These are phyloP conservation scores for Acrobasis repandana DNA, from an alignment of 2,888 invertebrate genomes.

Conservation along the genomic window DNA sequence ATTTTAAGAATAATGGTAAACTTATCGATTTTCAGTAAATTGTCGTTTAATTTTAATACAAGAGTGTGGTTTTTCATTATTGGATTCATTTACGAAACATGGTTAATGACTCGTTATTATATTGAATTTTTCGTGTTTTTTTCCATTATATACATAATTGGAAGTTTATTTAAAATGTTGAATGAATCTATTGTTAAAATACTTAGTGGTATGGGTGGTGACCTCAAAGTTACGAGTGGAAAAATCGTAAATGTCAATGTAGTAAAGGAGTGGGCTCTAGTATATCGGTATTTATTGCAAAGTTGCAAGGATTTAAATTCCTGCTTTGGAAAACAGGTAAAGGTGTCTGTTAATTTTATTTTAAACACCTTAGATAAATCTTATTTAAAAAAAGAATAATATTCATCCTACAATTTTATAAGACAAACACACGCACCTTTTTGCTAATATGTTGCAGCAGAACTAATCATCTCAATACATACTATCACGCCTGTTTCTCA, in stretches of 20 bases:
- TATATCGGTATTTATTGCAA: slow-evolving; percentile 7
- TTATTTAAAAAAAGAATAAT: background rate
- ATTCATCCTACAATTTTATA: no score
- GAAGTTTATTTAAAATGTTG: slow-evolving; percentile 5
- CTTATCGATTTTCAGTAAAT: background rate
- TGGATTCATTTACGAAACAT: background rate
- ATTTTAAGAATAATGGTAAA: background rate
- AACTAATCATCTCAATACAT: no score
- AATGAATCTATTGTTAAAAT: slow-evolving; percentile 4
- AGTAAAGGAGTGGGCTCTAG: background rate
- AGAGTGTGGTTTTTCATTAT: background rate
- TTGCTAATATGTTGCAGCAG: no score
- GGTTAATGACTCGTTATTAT: background rate
- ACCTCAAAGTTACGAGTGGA: background rate
- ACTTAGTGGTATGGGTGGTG: background rate
- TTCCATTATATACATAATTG: slow-evolving; percentile 1
- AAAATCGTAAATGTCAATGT: background rate
- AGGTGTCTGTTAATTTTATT: no score
- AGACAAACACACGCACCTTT: no score
- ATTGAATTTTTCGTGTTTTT: slow-evolving; percentile 8
- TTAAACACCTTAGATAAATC: no score
- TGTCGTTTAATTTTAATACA: background rate
- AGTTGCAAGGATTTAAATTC: slow-evolving; percentile 7
- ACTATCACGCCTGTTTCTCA: no score
- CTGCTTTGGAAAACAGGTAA: slow-evolving; percentile 13